phyloP scores from a whole-genome alignment of 2,113 vertebrate species.

The Sylvietta virens region DNA sequence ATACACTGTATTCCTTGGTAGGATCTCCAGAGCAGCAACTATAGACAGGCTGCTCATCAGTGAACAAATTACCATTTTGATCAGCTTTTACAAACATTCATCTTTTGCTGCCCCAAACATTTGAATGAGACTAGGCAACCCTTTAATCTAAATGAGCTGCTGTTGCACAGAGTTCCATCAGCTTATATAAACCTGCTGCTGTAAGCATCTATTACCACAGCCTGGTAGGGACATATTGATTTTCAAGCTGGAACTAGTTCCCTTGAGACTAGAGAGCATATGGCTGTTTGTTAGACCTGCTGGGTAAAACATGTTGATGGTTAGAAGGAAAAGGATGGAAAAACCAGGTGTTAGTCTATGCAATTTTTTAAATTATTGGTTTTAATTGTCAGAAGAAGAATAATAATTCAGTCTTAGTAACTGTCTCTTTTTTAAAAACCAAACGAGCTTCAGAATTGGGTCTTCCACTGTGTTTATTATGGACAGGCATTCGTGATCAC shows the following conservation, averaged over 20 bases:
- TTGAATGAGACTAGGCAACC: not conserved
- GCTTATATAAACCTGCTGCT: constrained; percentile 55
- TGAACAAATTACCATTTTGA: constrained; percentile 24
- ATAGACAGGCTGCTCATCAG: not conserved
- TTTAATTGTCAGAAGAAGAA: not conserved
- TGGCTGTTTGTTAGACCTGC: constrained; percentile 39
- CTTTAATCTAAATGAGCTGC: constrained; percentile 58
- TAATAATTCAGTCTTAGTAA: not conserved
- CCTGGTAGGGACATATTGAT: constrained; percentile 59
- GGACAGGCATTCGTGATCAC: not conserved
- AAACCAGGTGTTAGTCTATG: not conserved
- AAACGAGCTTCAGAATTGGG: not conserved
- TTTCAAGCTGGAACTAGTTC: constrained; percentile 50
- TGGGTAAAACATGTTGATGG: constrained; percentile 8
- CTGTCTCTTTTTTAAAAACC: not conserved
- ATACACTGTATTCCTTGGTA: not conserved
- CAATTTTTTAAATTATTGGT: not conserved
- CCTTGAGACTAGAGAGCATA: constrained; percentile 55
- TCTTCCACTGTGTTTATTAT: not conserved
- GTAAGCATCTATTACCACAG: constrained; percentile 57
- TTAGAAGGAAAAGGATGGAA: not conserved
- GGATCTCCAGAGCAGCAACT: not conserved
- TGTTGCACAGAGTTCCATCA: not conserved
- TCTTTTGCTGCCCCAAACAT: not conserved
- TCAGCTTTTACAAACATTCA: constrained; percentile 3